Percentiles rank a stretch among this genome's conserved stretches.
Conservation (phyloP, 2,888 invertebrate species). For the Scrobipalpa costella region DNA sequence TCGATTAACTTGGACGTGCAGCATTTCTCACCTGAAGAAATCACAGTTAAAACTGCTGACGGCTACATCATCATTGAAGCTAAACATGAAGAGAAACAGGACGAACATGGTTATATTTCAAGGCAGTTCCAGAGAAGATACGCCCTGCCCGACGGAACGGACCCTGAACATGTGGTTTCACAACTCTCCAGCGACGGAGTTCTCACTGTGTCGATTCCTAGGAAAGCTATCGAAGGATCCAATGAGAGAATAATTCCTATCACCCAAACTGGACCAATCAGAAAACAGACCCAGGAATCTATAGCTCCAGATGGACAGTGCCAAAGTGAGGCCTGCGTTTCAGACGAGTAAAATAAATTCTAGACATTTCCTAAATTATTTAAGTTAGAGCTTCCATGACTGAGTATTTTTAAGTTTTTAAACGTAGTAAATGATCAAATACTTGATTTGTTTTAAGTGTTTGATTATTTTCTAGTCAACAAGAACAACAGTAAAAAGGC, state of each 20-base stretch:
- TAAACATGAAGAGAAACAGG: constrained; percentile 87
- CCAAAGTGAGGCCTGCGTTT: neutral
- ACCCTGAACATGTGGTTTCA: constrained; percentile 84
- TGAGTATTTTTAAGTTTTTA: neutral
- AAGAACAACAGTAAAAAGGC: too few species aligned
- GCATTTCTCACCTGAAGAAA: constrained; percentile 87
- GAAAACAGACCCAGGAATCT: constrained; percentile 30
- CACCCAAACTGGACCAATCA: constrained; percentile 75
- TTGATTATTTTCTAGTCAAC: neutral
- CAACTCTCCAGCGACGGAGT: constrained; percentile 88
- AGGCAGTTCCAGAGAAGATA: constrained; percentile 87
- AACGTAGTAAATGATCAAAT: neutral
- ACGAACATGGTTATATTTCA: constrained; percentile 86
- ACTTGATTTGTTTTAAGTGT: neutral
- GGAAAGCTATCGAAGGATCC: constrained; percentile 34
- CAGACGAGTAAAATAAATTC: neutral
- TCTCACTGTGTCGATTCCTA: constrained; percentile 84
- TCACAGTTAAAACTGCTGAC: constrained; percentile 86
- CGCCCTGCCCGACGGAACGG: constrained; percentile 85
- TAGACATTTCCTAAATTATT: neutral
- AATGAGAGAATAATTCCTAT: constrained; percentile 79
- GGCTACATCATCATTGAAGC: constrained; percentile 85
- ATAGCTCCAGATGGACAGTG: neutral
- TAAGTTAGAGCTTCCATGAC: neutral
- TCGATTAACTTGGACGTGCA: constrained; percentile 86